Evolutionary conservation across 2,888 invertebrate genomes (phyloP).

Genomic region (Arge pagana): DNA sequence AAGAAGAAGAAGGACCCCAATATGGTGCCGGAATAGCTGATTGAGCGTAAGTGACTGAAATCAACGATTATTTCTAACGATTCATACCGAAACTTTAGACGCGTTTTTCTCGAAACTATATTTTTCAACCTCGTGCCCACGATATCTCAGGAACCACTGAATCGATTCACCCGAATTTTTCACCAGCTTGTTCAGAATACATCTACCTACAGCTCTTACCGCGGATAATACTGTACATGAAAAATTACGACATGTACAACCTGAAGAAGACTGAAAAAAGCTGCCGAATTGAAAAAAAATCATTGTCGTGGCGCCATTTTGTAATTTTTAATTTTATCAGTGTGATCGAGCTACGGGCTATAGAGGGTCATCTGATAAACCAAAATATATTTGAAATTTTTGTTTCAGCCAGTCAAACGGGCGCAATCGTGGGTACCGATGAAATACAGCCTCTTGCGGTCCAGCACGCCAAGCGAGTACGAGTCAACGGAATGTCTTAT

Average conservation of each 20-base stretch:
- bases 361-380: constrained; percentile 5
- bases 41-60: constrained; percentile 11
- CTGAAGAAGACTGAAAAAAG: constrained; percentile 9
- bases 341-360: background rate
- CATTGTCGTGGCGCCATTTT: constrained; percentile 1
- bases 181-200: constrained; percentile 1
- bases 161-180: constrained; percentile 1
- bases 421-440: constrained; percentile 3
- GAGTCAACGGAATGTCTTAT: constrained; percentile 1
- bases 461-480: constrained; percentile 4
- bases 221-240: constrained; percentile 4
- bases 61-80: constrained; percentile 1
- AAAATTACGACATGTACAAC: constrained; percentile 6
- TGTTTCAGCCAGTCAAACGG: constrained; percentile 6
- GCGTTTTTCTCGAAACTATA: constrained; percentile 5
- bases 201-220: constrained; percentile 5
- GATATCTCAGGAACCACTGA: constrained; percentile 10
- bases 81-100: constrained; percentile 9
- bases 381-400: background rate
- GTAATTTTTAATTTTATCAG: constrained; percentile 1
- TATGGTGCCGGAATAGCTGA: constrained; percentile 8
- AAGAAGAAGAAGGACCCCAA: constrained; percentile 8
- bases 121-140: constrained; percentile 1
- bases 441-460: constrained; percentile 8
- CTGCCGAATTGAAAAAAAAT: constrained; percentile 1